Evolutionary conservation across 1,140 invertebrate genomes (phyloP).

Genomic region (Probaryconus sp.): DNA sequence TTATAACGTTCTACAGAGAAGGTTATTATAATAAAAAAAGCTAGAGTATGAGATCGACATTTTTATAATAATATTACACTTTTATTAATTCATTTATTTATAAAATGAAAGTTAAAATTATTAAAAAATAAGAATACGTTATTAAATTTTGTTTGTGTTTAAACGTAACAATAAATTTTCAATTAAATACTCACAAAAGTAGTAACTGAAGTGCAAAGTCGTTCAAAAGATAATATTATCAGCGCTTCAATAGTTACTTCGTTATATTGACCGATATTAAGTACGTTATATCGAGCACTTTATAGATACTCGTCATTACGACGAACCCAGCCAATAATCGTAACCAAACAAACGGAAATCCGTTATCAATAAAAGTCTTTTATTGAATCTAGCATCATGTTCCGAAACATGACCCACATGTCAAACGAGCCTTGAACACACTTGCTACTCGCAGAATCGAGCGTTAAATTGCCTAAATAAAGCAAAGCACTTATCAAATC

Average conservation of each 20-base stretch:
- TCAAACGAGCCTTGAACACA: constrained; percentile 16
- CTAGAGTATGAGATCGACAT: too few species aligned
- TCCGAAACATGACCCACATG: constrained; percentile 13
- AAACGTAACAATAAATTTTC: constrained; percentile 4
- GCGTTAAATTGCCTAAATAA: constrained; percentile 23
- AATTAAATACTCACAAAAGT: constrained; percentile 1
- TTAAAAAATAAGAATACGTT: not conserved
- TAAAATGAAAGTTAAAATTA: not conserved
- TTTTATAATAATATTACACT: too few species aligned
- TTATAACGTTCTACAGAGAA: too few species aligned
- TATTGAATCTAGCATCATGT: constrained; percentile 3
- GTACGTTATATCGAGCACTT: constrained; percentile 13
- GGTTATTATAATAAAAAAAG: too few species aligned
- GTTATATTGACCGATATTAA: constrained; percentile 6
- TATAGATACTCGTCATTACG: constrained; percentile 13
- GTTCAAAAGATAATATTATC: constrained; percentile 12
- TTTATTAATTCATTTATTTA: too few species aligned
- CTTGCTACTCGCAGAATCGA: constrained; percentile 2
- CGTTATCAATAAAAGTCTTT: constrained; percentile 37
- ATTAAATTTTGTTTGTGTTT: too few species aligned
- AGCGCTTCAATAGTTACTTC: constrained; percentile 3
- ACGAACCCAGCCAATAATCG: constrained; percentile 5
- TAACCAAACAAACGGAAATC: constrained; percentile 29
- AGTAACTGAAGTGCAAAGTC: not conserved
- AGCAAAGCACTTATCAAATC: constrained; percentile 16